phyloP scores from a whole-genome alignment of 2,888 invertebrate genomes.

The Cosmia trapezina region DNA sequence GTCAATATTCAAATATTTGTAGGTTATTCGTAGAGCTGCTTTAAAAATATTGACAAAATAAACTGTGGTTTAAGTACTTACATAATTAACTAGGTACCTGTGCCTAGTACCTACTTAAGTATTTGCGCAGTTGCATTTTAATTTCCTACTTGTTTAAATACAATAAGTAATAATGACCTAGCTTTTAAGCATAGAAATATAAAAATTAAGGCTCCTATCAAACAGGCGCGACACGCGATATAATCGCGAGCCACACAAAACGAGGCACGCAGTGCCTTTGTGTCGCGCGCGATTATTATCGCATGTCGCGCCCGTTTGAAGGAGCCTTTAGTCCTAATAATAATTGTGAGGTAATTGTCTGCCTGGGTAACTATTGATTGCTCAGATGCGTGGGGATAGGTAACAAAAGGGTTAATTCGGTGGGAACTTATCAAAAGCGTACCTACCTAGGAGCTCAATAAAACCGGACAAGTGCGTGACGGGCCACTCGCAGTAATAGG shows the following conservation, averaged over 20 bases:
- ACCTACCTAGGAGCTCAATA: too few species aligned
- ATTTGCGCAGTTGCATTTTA: neutral
- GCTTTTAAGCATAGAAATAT: too few species aligned
- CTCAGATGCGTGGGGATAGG: neutral
- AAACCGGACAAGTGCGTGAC: too few species aligned
- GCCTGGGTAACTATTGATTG: neutral
- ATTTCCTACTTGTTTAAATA: neutral
- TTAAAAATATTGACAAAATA: slow-evolving; percentile 8
- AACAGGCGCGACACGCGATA: too few species aligned
- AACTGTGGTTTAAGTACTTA: neutral
- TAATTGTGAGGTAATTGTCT: neutral
- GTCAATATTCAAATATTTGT: slow-evolving; percentile 7
- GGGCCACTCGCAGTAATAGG: too few species aligned
- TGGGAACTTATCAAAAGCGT: neutral
- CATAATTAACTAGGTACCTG: neutral
- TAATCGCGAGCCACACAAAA: too few species aligned
- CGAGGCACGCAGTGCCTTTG: too few species aligned
- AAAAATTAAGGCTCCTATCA: too few species aligned
- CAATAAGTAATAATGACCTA: too few species aligned
- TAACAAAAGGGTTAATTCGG: neutral
- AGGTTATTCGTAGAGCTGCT: neutral
- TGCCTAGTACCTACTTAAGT: neutral
- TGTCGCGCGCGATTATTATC: too few species aligned
- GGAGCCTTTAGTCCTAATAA: neutral
- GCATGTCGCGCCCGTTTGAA: too few species aligned